Conservation (phyloP, 2,888 invertebrate species). For the Macaria liturata region DNA sequence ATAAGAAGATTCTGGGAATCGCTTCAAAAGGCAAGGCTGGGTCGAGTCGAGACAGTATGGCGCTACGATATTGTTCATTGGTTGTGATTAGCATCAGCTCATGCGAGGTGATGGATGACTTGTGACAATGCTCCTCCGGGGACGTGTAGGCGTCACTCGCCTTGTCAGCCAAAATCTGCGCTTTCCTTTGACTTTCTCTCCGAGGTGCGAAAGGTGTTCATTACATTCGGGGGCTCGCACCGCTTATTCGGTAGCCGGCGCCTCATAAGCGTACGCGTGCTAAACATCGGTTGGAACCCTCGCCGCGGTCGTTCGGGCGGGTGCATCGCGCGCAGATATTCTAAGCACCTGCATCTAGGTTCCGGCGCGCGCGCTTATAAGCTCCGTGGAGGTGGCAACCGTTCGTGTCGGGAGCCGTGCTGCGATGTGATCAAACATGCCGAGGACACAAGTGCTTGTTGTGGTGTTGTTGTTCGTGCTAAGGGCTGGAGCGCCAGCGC, state of each 20-base stretch:
- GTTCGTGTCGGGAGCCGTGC: slow-evolving; percentile 46
- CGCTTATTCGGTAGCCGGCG: slow-evolving; percentile 79
- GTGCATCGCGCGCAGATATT: slow-evolving; percentile 73
- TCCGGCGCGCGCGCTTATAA: slow-evolving; percentile 64
- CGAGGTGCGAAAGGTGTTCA: slow-evolving; percentile 80
- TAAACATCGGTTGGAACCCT: slow-evolving; percentile 52
- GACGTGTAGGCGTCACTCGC: slow-evolving; percentile 73
- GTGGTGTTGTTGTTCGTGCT: slow-evolving; percentile 66
- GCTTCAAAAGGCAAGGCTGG: no score
- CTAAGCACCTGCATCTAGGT: slow-evolving; percentile 77
- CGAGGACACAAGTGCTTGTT: slow-evolving; percentile 53
- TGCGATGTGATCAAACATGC: slow-evolving; percentile 69
- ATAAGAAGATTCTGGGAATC: no score
- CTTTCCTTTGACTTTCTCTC: slow-evolving; percentile 83
- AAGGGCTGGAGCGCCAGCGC: slow-evolving; percentile 74
- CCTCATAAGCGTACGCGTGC: slow-evolving; percentile 78
- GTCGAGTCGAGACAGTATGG: slow-evolving; percentile 1
- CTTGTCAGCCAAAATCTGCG: slow-evolving; percentile 80
- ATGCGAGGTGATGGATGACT: slow-evolving; percentile 71
- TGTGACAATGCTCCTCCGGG: slow-evolving; percentile 75
- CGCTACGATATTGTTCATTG: slow-evolving; percentile 56
- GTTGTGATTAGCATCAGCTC: slow-evolving; percentile 59
- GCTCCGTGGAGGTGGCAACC: slow-evolving; percentile 47
- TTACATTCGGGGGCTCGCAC: slow-evolving; percentile 74
- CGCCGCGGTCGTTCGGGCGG: slow-evolving; percentile 36